Evolutionary conservation across 2,113 vertebrate species (phyloP).

Genomic region (Ochotona princeps): DNA sequence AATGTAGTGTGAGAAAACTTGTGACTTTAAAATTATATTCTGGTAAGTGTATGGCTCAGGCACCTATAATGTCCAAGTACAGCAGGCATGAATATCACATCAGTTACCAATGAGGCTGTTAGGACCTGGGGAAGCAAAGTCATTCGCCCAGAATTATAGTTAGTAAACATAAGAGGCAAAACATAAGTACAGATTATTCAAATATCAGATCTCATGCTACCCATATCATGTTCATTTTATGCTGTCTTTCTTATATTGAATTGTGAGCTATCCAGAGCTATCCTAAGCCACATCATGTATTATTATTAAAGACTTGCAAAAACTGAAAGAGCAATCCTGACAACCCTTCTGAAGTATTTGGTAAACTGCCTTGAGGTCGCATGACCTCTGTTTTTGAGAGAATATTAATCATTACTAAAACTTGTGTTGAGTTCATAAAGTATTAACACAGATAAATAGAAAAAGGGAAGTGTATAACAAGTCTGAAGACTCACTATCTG

Average conservation of each 20-base stretch:
- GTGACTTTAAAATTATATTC: constrained; percentile 4
- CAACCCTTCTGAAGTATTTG: not conserved
- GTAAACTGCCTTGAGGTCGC: not conserved
- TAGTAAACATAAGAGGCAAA: not conserved
- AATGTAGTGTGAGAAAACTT: not conserved
- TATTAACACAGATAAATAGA: not conserved
- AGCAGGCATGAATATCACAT: not conserved
- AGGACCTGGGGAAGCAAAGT: not conserved
- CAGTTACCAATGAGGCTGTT: not conserved
- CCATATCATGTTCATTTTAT: too few species aligned
- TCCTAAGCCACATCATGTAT: not conserved
- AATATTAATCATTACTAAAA: constrained; percentile 21
- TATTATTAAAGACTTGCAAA: not conserved
- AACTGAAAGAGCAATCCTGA: not conserved
- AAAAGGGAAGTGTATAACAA: not conserved
- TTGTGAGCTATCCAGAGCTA: not conserved
- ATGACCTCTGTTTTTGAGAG: not conserved
- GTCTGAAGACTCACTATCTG: not conserved
- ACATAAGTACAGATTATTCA: not conserved
- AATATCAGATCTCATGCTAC: not conserved
- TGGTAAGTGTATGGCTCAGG: not conserved
- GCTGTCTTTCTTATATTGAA: not conserved
- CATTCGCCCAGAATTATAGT: not conserved
- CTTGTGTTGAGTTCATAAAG: not conserved
- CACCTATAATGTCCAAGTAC: not conserved